Conservation (phyloP, 1,140 invertebrate genomes). For the Brachionus koreanus region DNA sequence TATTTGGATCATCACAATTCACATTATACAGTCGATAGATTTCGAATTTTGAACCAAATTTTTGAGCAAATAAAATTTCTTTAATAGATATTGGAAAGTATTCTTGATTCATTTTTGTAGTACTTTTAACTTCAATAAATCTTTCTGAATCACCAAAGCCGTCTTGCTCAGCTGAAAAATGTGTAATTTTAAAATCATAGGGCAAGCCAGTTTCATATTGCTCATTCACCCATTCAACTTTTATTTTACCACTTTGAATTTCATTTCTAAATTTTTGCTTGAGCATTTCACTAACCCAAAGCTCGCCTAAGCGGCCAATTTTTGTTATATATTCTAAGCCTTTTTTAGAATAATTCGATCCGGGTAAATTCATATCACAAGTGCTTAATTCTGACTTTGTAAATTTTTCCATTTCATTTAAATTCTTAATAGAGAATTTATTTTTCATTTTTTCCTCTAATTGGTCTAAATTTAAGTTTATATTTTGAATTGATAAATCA, state of each 20-base stretch:
- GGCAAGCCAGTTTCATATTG: not conserved
- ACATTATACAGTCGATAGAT: constrained; percentile 26
- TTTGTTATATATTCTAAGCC: not conserved
- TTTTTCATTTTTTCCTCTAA: constrained; percentile 28
- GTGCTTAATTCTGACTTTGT: not conserved
- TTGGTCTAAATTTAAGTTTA: not conserved
- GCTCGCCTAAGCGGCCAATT: not conserved
- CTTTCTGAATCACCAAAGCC: constrained; percentile 14
- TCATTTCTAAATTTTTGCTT: constrained; percentile 25
- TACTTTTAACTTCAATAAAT: constrained; percentile 41
- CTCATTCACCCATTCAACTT: constrained; percentile 24
- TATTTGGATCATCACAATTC: not conserved
- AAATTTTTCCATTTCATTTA: not conserved
- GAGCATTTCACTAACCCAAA: constrained; percentile 20
- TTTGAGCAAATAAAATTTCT: not conserved
- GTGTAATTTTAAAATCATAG: constrained; percentile 21
- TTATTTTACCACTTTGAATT: not conserved
- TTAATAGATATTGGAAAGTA: constrained; percentile 10
- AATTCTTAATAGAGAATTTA: not conserved
- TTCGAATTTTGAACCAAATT: not conserved
- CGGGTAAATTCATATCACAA: not conserved
- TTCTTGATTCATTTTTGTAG: not conserved
- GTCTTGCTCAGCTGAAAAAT: not conserved
- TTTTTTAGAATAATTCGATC: not conserved
- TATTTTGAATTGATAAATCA: not conserved